Evolutionary conservation across 2,888 invertebrate genomes (phyloP), one percentile per base, ranked within the genome.

Genomic region (Drosophila conformis): DNA sequence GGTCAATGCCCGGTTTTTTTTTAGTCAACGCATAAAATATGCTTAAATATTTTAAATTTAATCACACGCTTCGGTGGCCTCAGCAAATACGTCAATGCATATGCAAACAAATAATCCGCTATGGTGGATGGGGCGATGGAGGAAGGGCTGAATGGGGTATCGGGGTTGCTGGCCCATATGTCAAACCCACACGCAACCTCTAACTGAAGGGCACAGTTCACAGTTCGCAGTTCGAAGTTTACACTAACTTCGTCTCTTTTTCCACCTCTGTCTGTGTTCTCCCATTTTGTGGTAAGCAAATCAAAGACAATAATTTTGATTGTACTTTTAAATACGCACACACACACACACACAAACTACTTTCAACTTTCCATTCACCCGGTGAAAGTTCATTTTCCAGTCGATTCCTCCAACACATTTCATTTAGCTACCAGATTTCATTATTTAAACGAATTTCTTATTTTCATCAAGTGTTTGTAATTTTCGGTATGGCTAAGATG

Each of bases 21-120:
- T 82, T 81, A 85, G 81, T 88, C 86, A 86, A 88, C 85, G 83
- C 88, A 86, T 86, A 88, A 88, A 88, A 86, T 88, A 88, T 88
- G 85, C 86, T 86, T 86, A 88, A 86, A 86, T 86, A 86, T 86
- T 86, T 86, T 88, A 86, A 86, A 86, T 86, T 86, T 86, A 86
- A 86, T 86, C 88, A 85, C 88, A 88, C 88, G 85, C 86, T 70
- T 78, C 86, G 80, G 77, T 88, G 88, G 60, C 80, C 70, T 86
- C 76, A 71, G 69, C 85, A 85, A 85, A 85, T 85, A 85, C 85
- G 85, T 85, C 85, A 85, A 87, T 85, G 88, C 85, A 88, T 86
- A 88, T 88, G 86, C 85, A 88, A 85, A 86, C 88, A 85, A 85
- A 86, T 83, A 80, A 77, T 83, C 73, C 73, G 57, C 31, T n/a